Conservation (phyloP, 2,797 vertebrate genomes). For the Dryobates pubescens region DNA sequence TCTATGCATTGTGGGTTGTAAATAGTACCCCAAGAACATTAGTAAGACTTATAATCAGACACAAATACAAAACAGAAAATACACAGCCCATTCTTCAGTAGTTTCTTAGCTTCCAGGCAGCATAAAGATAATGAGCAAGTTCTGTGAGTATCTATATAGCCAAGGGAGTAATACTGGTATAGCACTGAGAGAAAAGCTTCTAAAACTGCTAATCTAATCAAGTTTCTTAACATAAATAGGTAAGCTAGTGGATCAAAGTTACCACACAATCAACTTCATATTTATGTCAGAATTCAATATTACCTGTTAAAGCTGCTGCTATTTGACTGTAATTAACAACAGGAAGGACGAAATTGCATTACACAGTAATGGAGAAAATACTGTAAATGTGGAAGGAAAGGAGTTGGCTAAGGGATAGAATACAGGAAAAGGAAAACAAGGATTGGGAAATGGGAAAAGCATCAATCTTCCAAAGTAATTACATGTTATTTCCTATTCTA, state of each 20-base stretch:
- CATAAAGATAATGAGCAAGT: slow-evolving; percentile 21
- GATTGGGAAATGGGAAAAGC: neutral
- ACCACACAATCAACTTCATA: neutral
- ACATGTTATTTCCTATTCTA: neutral
- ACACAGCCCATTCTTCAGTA: neutral
- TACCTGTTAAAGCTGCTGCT: neutral
- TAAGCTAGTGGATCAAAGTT: slow-evolving; percentile 19
- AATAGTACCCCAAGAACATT: neutral
- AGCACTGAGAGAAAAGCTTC: neutral
- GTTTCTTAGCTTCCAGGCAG: neutral
- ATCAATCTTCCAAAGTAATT: neutral
- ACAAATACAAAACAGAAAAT: neutral
- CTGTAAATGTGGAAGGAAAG: neutral
- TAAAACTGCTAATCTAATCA: neutral
- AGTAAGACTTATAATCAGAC: slow-evolving; percentile 6
- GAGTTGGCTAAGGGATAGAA: neutral
- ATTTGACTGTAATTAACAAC: neutral
- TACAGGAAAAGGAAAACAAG: neutral
- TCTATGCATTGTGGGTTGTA: neutral
- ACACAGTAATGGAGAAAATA: neutral
- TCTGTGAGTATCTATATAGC: neutral
- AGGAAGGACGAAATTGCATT: neutral
- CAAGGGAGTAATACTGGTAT: neutral
- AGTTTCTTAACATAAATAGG: slow-evolving; percentile 11
- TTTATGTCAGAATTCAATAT: slow-evolving; percentile 23